Conservation (phyloP, 30 jellyfish, hydroid and myxozoan species). For the Aurelia coerulea region DNA sequence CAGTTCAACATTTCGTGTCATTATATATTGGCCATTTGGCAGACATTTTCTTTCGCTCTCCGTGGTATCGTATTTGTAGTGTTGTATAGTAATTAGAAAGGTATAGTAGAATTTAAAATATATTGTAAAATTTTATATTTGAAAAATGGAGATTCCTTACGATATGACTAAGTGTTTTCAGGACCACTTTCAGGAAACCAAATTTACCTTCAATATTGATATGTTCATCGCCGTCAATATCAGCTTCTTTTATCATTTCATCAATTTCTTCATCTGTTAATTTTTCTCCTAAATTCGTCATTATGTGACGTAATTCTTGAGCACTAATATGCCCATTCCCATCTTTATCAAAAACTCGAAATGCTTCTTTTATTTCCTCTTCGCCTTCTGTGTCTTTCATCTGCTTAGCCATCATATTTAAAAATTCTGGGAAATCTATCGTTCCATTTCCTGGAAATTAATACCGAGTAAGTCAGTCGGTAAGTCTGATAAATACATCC, state of each 20-base stretch:
- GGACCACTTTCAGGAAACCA: not conserved
- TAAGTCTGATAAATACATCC: not conserved
- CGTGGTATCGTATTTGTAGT: no score
- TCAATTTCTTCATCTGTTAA: conserved; percentile 87
- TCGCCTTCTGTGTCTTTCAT: conserved; percentile 91
- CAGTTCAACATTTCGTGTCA: no score
- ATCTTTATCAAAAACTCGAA: conserved; percentile 86
- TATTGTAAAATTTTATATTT: no score
- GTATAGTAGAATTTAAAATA: no score
- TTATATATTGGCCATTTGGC: no score
- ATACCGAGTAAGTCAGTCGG: not conserved
- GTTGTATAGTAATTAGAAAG: no score
- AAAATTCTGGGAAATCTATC: conserved; percentile 92
- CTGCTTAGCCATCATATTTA: conserved; percentile 92
- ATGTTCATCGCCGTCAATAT: conserved; percentile 89
- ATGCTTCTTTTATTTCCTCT: conserved; percentile 94
- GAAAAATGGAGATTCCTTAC: no score
- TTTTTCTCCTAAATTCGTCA: conserved; percentile 89
- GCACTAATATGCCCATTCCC: conserved; percentile 89
- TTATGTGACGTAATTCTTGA: conserved; percentile 79
- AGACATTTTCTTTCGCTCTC: no score
- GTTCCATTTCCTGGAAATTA: conserved; percentile 86
- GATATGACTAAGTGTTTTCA: no score
- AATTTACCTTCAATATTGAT: conserved; percentile 74
- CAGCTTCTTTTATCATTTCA: conserved; percentile 90